These are phyloP conservation scores for Propithecus coquereli DNA, from an alignment of 2,113 vertebrate species.

Conservation along the genomic window DNA sequence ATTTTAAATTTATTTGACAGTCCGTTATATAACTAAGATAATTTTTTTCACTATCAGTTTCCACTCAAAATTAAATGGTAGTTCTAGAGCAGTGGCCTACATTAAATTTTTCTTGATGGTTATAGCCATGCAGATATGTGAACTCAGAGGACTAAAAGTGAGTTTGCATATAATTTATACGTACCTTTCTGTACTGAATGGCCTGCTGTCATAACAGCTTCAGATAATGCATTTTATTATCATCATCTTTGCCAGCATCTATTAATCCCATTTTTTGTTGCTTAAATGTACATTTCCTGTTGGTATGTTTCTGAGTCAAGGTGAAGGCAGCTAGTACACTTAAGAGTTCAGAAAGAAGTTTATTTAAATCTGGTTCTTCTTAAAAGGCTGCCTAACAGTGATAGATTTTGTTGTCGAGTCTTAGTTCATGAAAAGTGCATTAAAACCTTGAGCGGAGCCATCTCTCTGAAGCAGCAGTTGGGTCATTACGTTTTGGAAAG, in stretches of 20 bases:
- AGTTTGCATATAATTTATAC: slow-evolving; percentile 42
- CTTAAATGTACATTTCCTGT: not conserved
- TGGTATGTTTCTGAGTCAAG: not conserved
- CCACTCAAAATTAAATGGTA: slow-evolving; percentile 57
- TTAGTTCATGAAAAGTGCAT: slow-evolving; percentile 25
- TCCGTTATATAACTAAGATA: slow-evolving; percentile 61
- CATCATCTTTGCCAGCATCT: not conserved
- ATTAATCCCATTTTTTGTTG: slow-evolving; percentile 22
- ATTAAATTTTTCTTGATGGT: slow-evolving; percentile 53
- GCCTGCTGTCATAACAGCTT: not conserved
- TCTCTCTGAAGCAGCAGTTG: slow-evolving; percentile 39
- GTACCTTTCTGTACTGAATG: not conserved
- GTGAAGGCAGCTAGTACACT: not conserved
- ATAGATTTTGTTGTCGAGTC: slow-evolving; percentile 20
- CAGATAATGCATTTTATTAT: slow-evolving; percentile 15
- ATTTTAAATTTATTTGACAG: slow-evolving; percentile 64
- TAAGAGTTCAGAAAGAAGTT: not conserved
- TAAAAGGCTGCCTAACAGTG: not conserved
- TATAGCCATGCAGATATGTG: slow-evolving; percentile 29
- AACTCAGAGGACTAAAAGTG: not conserved
- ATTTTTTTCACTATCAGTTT: slow-evolving; percentile 46
- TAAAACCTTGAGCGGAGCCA: slow-evolving; percentile 26
- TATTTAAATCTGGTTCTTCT: slow-evolving; percentile 25
- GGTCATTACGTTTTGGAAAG: slow-evolving; percentile 36
- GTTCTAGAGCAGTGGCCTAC: not conserved